Percentiles rank a stretch among this genome's conserved stretches.
These are phyloP conservation scores for Spongilla lacustris DNA, from an alignment of 37 sponge, comb jelly and placozoan species.

Conservation along the genomic window DNA sequence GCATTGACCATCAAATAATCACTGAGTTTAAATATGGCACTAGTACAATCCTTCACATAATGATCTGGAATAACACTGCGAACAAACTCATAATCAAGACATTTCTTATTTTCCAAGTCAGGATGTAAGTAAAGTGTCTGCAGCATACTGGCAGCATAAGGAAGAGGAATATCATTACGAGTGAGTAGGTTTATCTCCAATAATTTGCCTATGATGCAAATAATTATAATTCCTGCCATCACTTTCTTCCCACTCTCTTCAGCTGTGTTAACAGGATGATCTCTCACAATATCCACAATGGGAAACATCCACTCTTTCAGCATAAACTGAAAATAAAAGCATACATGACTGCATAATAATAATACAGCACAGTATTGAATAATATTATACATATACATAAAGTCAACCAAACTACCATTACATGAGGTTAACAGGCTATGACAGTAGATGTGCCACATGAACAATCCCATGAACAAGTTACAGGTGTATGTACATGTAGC, in stretches of 20 bases:
- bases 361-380: too few species aligned
- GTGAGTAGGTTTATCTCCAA: not conserved
- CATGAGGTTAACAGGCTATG: too few species aligned
- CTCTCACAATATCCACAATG: not conserved
- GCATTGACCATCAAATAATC: not conserved
- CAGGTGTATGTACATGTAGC: too few species aligned
- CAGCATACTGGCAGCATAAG: not conserved
- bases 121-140: not conserved
- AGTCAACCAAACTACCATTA: too few species aligned
- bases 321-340: not conserved
- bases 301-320: not conserved
- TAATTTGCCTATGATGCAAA: not conserved
- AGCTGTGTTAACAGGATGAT: not conserved
- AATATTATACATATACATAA: too few species aligned
- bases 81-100: not conserved
- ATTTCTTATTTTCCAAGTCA: not conserved
- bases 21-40: not conserved
- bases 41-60: not conserved
- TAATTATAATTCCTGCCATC: not conserved
- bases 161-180: not conserved
- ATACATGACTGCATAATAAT: too few species aligned
- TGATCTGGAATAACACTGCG: not conserved
- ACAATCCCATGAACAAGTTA: too few species aligned
- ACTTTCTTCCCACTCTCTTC: not conserved
- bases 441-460: too few species aligned